A percentile compares a stretch with the other conserved stretches of the same genome.
These are phyloP conservation scores for Thera britannica DNA, from an alignment of 2,888 invertebrate genomes.

Conservation along the genomic window DNA sequence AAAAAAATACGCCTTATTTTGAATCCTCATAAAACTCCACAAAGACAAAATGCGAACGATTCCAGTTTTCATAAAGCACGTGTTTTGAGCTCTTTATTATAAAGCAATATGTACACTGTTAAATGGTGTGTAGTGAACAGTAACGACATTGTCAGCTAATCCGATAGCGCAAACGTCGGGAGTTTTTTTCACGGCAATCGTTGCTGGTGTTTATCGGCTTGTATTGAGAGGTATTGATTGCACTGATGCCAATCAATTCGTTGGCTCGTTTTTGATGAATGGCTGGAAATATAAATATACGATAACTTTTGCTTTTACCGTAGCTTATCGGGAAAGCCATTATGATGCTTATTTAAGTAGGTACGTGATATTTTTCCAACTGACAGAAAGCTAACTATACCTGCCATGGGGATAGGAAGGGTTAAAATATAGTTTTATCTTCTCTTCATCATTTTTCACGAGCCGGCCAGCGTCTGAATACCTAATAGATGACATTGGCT, in stretches of 20 bases:
- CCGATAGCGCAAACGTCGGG: not conserved
- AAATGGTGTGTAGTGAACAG: not conserved
- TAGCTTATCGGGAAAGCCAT: not conserved
- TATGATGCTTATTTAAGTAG: not conserved
- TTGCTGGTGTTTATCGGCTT: conserved; percentile 45
- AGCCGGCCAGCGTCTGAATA: conserved; percentile 54
- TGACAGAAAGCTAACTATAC: conserved; percentile 1
- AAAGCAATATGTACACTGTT: not conserved
- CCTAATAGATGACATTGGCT: conserved; percentile 63
- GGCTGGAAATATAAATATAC: conserved; percentile 7
- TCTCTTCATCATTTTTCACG: conserved; percentile 28
- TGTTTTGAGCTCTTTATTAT: not conserved
- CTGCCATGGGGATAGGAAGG: conserved; percentile 3
- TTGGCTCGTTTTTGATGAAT: conserved; percentile 35
- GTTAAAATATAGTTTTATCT: conserved; percentile 17
- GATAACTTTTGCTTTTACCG: not conserved
- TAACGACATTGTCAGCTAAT: conserved; percentile 1
- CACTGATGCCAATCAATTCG: conserved; percentile 44
- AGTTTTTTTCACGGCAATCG: conserved; percentile 13
- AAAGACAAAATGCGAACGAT: not conserved
- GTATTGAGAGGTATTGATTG: conserved; percentile 49
- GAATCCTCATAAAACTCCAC: not conserved
- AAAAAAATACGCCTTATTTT: no score
- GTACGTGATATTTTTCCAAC: conserved; percentile 1
- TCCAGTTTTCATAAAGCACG: not conserved